A percentile compares a stretch with the other conserved stretches of the same genome.
Evolutionary conservation across 1,140 invertebrate genomes (phyloP).

Genomic region (Megalonaias nervosa): DNA sequence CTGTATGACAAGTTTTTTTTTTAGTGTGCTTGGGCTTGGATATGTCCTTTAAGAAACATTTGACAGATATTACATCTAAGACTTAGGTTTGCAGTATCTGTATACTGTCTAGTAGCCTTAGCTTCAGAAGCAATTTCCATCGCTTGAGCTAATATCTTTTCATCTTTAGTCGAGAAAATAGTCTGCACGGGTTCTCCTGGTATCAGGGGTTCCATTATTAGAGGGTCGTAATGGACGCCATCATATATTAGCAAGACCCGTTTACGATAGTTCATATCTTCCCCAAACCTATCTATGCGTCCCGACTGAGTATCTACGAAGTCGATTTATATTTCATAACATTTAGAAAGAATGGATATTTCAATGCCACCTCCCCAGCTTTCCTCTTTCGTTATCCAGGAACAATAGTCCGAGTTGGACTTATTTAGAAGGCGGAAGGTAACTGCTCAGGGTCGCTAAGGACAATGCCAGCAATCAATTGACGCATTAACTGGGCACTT

Average conservation of each 20-base stretch:
- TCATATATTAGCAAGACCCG: conserved; percentile 94
- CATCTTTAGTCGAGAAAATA: conserved; percentile 84
- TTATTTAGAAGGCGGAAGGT: conserved; percentile 90
- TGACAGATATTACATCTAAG: conserved; percentile 87
- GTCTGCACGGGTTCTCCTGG: conserved; percentile 72
- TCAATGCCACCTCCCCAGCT: conserved; percentile 98
- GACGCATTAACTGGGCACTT: conserved; percentile 82
- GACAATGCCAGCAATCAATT: conserved; percentile 90
- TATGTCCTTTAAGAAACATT: conserved; percentile 81
- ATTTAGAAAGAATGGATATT: conserved; percentile 88
- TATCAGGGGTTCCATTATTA: conserved; percentile 84
- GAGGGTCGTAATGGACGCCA: conserved; percentile 96
- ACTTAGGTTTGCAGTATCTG: conserved; percentile 89
- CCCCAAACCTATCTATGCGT: conserved; percentile 93
- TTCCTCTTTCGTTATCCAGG: conserved; percentile 69
- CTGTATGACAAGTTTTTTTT: conserved; percentile 85
- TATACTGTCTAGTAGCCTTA: conserved; percentile 89
- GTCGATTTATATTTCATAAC: conserved; percentile 93
- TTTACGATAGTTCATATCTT: conserved; percentile 88
- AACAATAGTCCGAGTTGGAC: conserved; percentile 88
- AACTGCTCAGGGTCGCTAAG: conserved; percentile 83
- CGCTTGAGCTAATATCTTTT: conserved; percentile 82
- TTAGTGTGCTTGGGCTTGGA: conserved; percentile 88
- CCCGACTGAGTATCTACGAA: conserved; percentile 93
- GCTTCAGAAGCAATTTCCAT: conserved; percentile 89